Percentiles rank a stretch among this genome's conserved stretches.
These are phyloP conservation scores for Diadegma fenestrale DNA, from an alignment of 2,888 invertebrate genomes.

Conservation along the genomic window DNA sequence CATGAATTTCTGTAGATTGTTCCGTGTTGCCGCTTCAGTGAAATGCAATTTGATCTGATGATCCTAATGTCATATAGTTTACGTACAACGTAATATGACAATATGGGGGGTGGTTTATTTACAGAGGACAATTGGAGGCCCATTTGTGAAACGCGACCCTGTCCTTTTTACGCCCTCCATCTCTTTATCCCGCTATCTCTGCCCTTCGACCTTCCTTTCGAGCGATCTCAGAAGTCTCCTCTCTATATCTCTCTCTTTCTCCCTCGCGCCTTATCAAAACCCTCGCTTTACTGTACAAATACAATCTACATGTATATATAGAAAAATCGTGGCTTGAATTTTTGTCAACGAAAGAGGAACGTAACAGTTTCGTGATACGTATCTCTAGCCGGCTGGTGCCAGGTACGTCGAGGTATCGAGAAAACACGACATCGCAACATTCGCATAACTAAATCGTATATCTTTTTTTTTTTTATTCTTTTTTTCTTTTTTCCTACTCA, in stretches of 20 bases:
- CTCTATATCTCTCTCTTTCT: slow-evolving; percentile 26
- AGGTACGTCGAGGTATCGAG: slow-evolving; percentile 62
- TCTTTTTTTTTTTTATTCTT: not conserved
- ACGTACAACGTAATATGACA: not conserved
- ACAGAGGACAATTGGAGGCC: slow-evolving; percentile 73
- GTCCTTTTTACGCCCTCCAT: slow-evolving; percentile 52
- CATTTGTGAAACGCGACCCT: slow-evolving; percentile 75
- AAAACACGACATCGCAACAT: slow-evolving; percentile 66
- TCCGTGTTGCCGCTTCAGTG: too few species aligned
- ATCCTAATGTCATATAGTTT: not conserved
- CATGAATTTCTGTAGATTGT: too few species aligned
- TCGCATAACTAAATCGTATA: slow-evolving; percentile 27
- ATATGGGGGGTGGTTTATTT: slow-evolving; percentile 74
- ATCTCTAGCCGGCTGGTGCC: slow-evolving; percentile 50
- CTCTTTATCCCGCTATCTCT: slow-evolving; percentile 24
- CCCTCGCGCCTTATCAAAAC: slow-evolving; percentile 21
- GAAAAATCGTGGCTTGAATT: slow-evolving; percentile 46
- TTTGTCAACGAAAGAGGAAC: slow-evolving; percentile 42
- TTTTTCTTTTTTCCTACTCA: slow-evolving; percentile 20
- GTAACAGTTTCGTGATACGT: slow-evolving; percentile 57
- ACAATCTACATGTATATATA: not conserved
- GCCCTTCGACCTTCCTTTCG: slow-evolving; percentile 31
- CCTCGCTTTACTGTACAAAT: not conserved
- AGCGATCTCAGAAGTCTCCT: slow-evolving; percentile 16
- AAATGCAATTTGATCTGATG: not conserved